phyloP scores from a whole-genome alignment of 2,888 invertebrate species.

The Stegana nigrithorax region DNA sequence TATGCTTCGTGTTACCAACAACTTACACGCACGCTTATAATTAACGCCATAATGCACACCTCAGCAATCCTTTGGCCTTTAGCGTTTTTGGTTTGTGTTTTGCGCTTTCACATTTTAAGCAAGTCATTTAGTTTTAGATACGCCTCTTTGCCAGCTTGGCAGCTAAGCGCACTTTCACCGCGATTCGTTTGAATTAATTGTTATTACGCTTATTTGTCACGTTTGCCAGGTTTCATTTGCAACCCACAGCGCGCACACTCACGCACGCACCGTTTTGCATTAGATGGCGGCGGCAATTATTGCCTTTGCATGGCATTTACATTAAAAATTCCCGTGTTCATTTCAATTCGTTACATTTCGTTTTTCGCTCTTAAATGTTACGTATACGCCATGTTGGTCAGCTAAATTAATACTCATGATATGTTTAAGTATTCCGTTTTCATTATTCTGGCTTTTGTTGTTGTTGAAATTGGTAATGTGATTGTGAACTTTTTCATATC shows the following conservation, averaged over 20 bases:
- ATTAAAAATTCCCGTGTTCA: no score
- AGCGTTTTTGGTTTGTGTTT: no score
- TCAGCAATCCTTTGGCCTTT: no score
- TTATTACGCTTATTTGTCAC: constrained; percentile 52
- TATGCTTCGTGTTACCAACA: no score
- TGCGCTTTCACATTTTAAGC: constrained; percentile 1
- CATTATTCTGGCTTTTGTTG: no score
- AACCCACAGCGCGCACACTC: neutral
- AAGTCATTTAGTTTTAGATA: neutral
- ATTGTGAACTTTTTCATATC: neutral
- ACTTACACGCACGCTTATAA: no score
- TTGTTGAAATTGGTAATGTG: no score
- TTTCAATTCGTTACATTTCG: neutral
- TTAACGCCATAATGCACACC: no score
- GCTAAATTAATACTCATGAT: constrained; percentile 41
- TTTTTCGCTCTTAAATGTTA: constrained; percentile 44
- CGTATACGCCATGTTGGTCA: constrained; percentile 49
- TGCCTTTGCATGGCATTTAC: no score
- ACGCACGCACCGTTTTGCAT: neutral
- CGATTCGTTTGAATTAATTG: constrained; percentile 55
- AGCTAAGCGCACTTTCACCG: neutral
- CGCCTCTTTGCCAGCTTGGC: no score
- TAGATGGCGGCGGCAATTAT: neutral
- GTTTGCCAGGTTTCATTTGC: constrained; percentile 11
- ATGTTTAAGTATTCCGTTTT: neutral